Evolutionary conservation across 1,140 invertebrate genomes (phyloP).

Genomic region (Cydia splendana): DNA sequence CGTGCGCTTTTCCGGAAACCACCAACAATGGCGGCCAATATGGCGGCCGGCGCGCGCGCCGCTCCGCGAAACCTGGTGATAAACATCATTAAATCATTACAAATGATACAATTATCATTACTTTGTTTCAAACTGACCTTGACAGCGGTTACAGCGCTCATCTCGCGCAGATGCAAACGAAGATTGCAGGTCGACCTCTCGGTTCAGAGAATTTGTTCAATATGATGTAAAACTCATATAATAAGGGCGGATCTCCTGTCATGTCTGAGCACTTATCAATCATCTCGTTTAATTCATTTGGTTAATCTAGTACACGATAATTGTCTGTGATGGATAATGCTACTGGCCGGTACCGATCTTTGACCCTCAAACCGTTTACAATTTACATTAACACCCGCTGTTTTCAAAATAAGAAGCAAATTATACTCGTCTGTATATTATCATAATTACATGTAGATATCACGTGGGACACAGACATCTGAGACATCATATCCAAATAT

Average conservation of each 20-base stretch:
- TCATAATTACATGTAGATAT: no score
- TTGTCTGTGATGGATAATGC: slow-evolving; percentile 13
- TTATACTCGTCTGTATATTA: background rate
- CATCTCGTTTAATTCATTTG: slow-evolving; percentile 4
- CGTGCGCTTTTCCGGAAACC: slow-evolving; percentile 69
- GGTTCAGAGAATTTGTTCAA: slow-evolving; percentile 60
- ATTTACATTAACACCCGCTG: no score
- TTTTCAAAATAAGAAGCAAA: background rate
- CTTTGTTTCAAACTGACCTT: slow-evolving; percentile 68
- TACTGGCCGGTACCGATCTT: background rate
- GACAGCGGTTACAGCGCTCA: slow-evolving; percentile 59
- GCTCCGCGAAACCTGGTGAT: slow-evolving; percentile 30
- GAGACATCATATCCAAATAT: background rate
- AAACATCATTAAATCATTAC: slow-evolving; percentile 40
- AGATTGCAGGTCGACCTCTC: slow-evolving; percentile 60
- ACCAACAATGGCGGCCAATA: slow-evolving; percentile 56
- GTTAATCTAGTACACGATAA: background rate
- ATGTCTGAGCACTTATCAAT: slow-evolving; percentile 35
- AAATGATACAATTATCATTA: slow-evolving; percentile 62
- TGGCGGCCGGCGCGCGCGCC: slow-evolving; percentile 43
- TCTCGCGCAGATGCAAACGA: slow-evolving; percentile 55
- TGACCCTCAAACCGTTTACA: background rate
- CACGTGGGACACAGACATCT: background rate
- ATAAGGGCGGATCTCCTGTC: slow-evolving; percentile 43
- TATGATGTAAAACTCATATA: slow-evolving; percentile 34